Conservation (phyloP, 2,888 invertebrate species). For the Abrostola triplasia region DNA sequence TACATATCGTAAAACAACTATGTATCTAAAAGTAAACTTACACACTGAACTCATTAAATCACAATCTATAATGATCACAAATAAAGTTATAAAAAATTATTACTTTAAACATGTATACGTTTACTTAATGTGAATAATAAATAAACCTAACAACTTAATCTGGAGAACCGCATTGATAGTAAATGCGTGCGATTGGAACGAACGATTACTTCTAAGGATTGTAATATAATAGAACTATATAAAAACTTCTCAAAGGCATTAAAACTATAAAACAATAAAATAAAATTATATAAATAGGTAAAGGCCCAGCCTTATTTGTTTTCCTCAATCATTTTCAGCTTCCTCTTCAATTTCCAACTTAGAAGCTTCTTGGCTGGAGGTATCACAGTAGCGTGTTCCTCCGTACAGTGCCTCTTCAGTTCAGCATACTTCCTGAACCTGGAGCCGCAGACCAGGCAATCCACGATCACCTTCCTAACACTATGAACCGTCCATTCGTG, state of each 20-base stretch:
- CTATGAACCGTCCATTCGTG: slow-evolving; percentile 83
- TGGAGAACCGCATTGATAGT: no score
- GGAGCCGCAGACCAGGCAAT: slow-evolving; percentile 76
- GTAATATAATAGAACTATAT: no score
- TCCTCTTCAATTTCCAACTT: slow-evolving; percentile 51
- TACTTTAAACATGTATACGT: no score
- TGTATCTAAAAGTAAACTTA: no score
- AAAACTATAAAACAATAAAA: slow-evolving; percentile 5
- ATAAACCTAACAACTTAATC: no score
- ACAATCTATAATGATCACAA: no score
- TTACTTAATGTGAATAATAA: no score
- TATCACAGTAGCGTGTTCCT: slow-evolving; percentile 68
- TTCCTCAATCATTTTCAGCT: slow-evolving; percentile 32
- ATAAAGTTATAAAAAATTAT: no score
- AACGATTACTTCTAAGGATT: no score
- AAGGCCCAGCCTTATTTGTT: slow-evolving; percentile 25
- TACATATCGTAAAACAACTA: no score
- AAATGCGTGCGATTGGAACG: no score
- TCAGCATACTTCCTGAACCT: slow-evolving; percentile 82
- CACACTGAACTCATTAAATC: no score
- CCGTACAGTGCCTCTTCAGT: slow-evolving; percentile 74
- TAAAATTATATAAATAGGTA: not conserved
- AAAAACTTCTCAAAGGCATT: not conserved
- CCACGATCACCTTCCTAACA: slow-evolving; percentile 79
- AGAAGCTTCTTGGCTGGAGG: slow-evolving; percentile 73